These are phyloP conservation scores for Petrolisthes cinctipes DNA, from an alignment of 2,888 invertebrate species.

Conservation along the genomic window DNA sequence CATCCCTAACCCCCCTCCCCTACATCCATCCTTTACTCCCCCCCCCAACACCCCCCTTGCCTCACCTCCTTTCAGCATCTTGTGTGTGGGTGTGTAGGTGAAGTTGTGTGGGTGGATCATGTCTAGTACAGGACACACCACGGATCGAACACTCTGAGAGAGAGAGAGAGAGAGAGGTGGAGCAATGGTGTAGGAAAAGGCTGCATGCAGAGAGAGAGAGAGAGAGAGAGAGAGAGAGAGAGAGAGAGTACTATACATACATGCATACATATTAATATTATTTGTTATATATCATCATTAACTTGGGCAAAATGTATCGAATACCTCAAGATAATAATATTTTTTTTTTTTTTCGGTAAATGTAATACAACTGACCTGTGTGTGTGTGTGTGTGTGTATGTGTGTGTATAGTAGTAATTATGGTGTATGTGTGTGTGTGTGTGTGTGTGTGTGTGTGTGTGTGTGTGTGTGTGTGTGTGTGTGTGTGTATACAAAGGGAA, in stretches of 20 bases:
- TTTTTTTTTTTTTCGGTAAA: neutral
- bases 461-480: slow-evolving; percentile 20
- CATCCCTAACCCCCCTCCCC: neutral
- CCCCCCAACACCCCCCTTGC: neutral
- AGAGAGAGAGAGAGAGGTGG: slow-evolving; percentile 12
- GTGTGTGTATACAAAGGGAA: slow-evolving; percentile 1
- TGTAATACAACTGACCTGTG: neutral
- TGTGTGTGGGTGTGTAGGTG: slow-evolving; percentile 69
- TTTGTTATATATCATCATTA: neutral
- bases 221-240: neutral
- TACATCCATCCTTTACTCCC: neutral
- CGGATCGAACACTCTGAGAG: slow-evolving; percentile 67
- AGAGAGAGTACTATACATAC: neutral
- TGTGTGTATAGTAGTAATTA: neutral
- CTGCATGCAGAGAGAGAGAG: neutral
- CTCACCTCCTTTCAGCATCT: slow-evolving; percentile 71
- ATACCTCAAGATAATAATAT: neutral
- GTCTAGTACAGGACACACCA: slow-evolving; percentile 72
- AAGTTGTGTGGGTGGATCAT: slow-evolving; percentile 71
- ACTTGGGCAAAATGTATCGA: neutral
- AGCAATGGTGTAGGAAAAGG: neutral
- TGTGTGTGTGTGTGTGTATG: slow-evolving; percentile 29
- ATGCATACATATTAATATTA: neutral
- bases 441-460: too few species aligned
- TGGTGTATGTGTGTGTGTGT: neutral